Conservation (phyloP, 2,888 invertebrate genomes). For the Plebejus anna region DNA sequence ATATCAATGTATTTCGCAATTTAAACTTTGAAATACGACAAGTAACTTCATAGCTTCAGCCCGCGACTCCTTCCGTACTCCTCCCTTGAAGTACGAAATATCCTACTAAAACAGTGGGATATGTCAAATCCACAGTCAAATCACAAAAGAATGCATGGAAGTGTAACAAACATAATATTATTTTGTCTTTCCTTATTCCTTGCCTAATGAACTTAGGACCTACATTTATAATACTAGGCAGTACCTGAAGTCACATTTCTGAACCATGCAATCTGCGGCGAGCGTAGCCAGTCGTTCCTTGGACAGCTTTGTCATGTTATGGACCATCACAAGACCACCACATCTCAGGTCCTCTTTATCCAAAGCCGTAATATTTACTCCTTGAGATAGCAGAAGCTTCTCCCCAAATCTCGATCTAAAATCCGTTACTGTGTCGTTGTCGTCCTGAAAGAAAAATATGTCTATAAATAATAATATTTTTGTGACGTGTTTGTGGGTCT, state of each 20-base stretch:
- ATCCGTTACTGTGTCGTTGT: slow-evolving; percentile 86
- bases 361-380: slow-evolving; percentile 86
- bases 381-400: slow-evolving; percentile 81
- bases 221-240: not conserved
- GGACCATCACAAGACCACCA: slow-evolving; percentile 84
- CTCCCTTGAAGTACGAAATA: too few relatives aligned
- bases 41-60: too few relatives aligned
- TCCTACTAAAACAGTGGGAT: too few relatives aligned
- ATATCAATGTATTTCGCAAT: not conserved
- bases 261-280: slow-evolving; percentile 86
- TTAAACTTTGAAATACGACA: too few relatives aligned
- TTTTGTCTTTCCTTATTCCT: too few relatives aligned
- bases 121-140: too few relatives aligned
- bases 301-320: slow-evolving; percentile 82
- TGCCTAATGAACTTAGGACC: not conserved
- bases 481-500: too few relatives aligned
- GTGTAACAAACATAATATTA: too few relatives aligned
- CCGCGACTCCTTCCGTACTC: too few relatives aligned
- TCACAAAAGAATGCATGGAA: too few relatives aligned
- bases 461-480: too few relatives aligned
- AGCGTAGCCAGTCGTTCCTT: slow-evolving; percentile 79
- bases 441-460: slow-evolving; percentile 66
- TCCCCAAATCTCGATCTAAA: slow-evolving; percentile 86
- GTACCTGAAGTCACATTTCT: slow-evolving; percentile 86
- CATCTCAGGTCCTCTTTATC: slow-evolving; percentile 87